These are phyloP conservation scores for Oophaga sylvatica DNA, from an alignment of 2,797 vertebrate species.

Conservation along the genomic window DNA sequence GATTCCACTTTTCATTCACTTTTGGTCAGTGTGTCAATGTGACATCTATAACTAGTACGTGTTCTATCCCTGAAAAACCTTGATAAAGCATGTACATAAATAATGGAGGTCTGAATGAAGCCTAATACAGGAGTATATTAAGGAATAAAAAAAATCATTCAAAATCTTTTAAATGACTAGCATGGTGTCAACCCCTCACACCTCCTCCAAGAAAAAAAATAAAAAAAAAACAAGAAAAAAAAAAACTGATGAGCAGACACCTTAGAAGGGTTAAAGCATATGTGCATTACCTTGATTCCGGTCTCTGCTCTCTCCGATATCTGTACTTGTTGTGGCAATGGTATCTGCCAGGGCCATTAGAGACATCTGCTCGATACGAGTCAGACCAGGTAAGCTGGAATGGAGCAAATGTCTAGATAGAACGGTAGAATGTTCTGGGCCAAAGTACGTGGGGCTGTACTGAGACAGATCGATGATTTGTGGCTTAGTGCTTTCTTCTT, in stretches of 20 bases:
- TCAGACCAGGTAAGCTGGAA: slow-evolving; percentile 94
- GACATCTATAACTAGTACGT: too few species aligned
- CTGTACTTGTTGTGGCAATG: slow-evolving; percentile 93
- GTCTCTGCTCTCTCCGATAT: slow-evolving; percentile 89
- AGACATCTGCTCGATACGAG: slow-evolving; percentile 96
- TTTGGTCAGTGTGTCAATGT: too few species aligned
- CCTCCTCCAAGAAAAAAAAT: background rate
- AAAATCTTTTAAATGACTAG: too few species aligned
- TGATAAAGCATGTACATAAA: too few species aligned
- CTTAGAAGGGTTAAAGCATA: background rate
- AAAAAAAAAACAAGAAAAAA: background rate
- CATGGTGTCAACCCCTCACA: too few species aligned
- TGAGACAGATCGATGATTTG: slow-evolving; percentile 93
- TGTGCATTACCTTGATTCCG: slow-evolving; percentile 80
- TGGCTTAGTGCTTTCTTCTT: slow-evolving; percentile 79
- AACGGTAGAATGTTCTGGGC: slow-evolving; percentile 93
- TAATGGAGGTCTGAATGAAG: too few species aligned
- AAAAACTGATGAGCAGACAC: background rate
- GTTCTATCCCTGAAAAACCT: too few species aligned
- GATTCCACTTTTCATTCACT: too few species aligned
- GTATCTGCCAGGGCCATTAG: slow-evolving; percentile 97
- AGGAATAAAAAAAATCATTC: too few species aligned
- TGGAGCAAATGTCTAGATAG: slow-evolving; percentile 92
- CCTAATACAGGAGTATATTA: too few species aligned
- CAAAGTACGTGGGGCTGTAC: slow-evolving; percentile 91